Conservation (phyloP, 2,888 invertebrate genomes). For the Chrysodeixis includens region DNA sequence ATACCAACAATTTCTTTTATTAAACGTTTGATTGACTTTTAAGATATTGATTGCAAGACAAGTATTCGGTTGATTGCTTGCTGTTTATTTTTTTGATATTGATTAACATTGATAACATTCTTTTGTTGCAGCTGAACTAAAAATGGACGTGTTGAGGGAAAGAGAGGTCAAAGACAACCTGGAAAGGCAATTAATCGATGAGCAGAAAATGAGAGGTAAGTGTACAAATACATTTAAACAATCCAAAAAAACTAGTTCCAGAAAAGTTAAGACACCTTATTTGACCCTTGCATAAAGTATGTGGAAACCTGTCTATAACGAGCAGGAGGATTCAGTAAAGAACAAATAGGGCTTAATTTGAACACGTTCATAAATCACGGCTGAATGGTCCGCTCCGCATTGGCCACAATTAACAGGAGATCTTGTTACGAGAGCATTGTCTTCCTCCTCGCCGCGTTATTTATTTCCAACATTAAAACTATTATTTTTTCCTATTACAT, state of each 20-base stretch:
- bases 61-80: conserved; percentile 15
- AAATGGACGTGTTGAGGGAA: conserved; percentile 98
- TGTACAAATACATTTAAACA: conserved; percentile 51
- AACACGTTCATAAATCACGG: conserved; percentile 83
- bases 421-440: conserved; percentile 87
- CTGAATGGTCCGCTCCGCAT: conserved; percentile 76
- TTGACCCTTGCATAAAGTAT: conserved; percentile 21
- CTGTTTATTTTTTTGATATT: not conserved
- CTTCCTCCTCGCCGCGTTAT: conserved; percentile 81
- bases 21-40: conserved; percentile 63
- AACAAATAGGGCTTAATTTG: conserved; percentile 82
- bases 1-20: conserved; percentile 70
- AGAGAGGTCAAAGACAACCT: conserved; percentile 97
- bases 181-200: conserved; percentile 97
- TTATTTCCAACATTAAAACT: conserved; percentile 86
- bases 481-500: conserved; percentile 82
- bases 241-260: conserved; percentile 9
- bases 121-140: conserved; percentile 96
- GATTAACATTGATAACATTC: not conserved
- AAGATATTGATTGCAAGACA: conserved; percentile 40
- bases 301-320: conserved; percentile 35
- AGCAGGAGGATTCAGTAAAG: conserved; percentile 62
- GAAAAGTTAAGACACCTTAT: not conserved
- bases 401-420: conserved; percentile 85
- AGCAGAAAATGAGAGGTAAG: conserved; percentile 98